These are phyloP conservation scores for Phalloptychus januarius DNA, from an alignment of 2,797 vertebrate genomes.

Conservation along the genomic window DNA sequence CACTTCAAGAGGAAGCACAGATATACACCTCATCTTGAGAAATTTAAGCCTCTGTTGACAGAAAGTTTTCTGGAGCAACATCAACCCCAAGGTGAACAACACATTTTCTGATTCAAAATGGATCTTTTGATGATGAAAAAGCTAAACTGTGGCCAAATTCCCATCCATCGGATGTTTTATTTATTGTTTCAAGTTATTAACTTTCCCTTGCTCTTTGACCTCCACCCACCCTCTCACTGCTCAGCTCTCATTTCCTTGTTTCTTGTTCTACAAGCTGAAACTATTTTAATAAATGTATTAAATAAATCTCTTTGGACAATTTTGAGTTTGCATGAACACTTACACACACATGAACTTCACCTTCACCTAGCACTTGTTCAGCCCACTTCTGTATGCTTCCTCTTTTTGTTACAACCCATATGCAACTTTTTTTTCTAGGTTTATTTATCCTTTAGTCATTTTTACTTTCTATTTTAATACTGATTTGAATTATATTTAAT, in stretches of 20 bases:
- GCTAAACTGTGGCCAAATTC: constrained; percentile 73
- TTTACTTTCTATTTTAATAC: not conserved
- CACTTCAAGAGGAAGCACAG: constrained; percentile 69
- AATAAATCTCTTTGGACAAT: constrained; percentile 77
- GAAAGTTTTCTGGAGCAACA: constrained; percentile 66
- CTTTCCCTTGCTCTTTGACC: constrained; percentile 76
- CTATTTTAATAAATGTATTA: constrained; percentile 76
- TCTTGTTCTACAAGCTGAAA: constrained; percentile 77
- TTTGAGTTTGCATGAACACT: constrained; percentile 76
- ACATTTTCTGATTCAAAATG: constrained; percentile 33
- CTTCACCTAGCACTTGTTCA: constrained; percentile 73
- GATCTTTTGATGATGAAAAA: constrained; percentile 57
- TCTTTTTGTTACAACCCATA: constrained; percentile 17
- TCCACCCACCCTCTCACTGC: constrained; percentile 54
- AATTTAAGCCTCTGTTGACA: constrained; percentile 55
- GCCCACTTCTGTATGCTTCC: constrained; percentile 57
- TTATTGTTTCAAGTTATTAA: constrained; percentile 83
- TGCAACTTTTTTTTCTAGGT: constrained; percentile 23
- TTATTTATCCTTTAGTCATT: constrained; percentile 16
- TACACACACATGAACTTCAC: constrained; percentile 73
- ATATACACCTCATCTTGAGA: constrained; percentile 61
- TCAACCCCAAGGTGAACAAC: constrained; percentile 21
- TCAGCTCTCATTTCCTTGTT: constrained; percentile 63
- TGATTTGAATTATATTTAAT: not conserved
- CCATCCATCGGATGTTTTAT: constrained; percentile 72